Evolutionary conservation across 2,113 vertebrate species (phyloP).

Genomic region (Poicephalus gulielmi): DNA sequence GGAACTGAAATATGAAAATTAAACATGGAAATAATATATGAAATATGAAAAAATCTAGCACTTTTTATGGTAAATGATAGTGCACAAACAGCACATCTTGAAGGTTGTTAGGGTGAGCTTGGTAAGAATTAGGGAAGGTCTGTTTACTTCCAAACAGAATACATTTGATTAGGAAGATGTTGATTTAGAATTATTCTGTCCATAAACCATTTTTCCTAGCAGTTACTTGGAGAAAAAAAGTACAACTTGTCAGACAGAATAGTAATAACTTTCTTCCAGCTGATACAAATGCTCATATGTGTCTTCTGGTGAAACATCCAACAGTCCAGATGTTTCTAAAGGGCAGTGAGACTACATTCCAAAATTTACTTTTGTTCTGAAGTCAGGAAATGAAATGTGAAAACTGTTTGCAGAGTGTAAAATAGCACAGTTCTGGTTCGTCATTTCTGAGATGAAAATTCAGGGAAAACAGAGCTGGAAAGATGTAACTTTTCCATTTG

Average conservation of each 20-base stretch:
- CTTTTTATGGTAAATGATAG: neutral
- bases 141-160: neutral
- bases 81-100: neutral
- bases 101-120: neutral
- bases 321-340: neutral
- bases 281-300: neutral
- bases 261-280: no score
- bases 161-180: neutral
- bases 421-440: neutral
- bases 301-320: neutral
- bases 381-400: neutral
- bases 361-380: neutral
- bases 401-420: neutral
- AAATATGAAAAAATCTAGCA: neutral
- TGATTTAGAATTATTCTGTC: neutral
- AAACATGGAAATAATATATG: neutral
- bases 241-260: neutral
- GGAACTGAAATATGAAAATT: neutral
- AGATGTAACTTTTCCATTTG: neutral
- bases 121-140: neutral
- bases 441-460: neutral
- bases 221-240: neutral
- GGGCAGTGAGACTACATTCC: neutral
- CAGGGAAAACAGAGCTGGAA: neutral
- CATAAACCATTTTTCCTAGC: neutral